Conservation (phyloP, 2,113 vertebrate genomes). For the Oreamnos americanus region DNA sequence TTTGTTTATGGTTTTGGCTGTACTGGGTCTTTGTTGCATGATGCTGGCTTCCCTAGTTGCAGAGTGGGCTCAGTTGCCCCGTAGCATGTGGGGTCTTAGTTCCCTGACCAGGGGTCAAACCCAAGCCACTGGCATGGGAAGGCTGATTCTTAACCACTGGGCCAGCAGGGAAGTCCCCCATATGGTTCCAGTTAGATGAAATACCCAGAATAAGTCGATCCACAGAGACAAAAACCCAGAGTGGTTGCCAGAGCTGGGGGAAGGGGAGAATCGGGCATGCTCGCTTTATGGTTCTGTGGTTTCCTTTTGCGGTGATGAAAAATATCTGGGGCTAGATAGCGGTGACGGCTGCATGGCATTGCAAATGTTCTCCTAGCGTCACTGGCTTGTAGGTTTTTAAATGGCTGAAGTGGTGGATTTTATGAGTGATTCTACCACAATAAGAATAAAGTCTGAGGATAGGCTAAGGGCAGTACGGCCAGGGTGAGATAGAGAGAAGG, state of each 20-base stretch:
- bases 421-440: background rate
- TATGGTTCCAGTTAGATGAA: background rate
- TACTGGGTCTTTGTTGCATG: background rate
- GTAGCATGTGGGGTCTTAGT: background rate
- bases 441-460: background rate
- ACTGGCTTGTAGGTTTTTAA: background rate
- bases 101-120: background rate
- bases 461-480: background rate
- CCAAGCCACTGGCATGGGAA: background rate
- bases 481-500: background rate
- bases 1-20: background rate
- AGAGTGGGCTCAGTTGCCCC: background rate
- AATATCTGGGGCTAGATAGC: background rate
- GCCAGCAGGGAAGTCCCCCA: background rate
- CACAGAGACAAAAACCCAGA: background rate
- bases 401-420: background rate
- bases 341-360: background rate
- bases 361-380: background rate
- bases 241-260: background rate
- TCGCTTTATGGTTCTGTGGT: accelerated
- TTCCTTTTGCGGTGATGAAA: background rate
- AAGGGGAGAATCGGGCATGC: background rate
- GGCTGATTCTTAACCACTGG: background rate
- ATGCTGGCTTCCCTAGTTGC: background rate
- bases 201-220: background rate